These are phyloP conservation scores for Cetoscarus ocellatus DNA, from an alignment of 2,797 vertebrate genomes.

Conservation along the genomic window DNA sequence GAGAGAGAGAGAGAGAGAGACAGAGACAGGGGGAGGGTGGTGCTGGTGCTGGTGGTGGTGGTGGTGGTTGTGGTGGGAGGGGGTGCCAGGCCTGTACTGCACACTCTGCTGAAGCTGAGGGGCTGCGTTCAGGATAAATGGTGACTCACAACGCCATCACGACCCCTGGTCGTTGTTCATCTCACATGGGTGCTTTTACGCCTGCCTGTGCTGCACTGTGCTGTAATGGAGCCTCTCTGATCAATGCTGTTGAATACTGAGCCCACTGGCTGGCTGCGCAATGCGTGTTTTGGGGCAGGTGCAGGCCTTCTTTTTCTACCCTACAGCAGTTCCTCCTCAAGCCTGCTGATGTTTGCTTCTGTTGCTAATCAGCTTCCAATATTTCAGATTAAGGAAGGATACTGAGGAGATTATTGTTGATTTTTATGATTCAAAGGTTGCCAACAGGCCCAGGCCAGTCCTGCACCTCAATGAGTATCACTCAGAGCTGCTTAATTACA, in stretches of 20 bases:
- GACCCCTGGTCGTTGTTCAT: conserved; percentile 42
- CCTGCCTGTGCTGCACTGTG: background rate
- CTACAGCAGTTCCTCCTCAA: background rate
- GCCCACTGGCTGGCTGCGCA: conserved; percentile 28
- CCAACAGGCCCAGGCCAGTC: conserved; percentile 1
- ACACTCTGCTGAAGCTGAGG: conserved; percentile 20
- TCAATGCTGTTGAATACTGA: conserved; percentile 20
- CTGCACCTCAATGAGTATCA: background rate
- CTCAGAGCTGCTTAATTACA: too few relatives aligned
- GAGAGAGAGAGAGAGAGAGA: conserved; percentile 36
- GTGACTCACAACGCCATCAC: conserved; percentile 65
- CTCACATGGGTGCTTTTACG: conserved; percentile 18
- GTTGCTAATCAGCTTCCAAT: background rate
- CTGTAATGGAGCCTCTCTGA: conserved; percentile 36
- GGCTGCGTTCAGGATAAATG: conserved; percentile 40
- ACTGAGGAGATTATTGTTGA: background rate
- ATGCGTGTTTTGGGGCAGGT: conserved; percentile 54
- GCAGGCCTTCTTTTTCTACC: background rate
- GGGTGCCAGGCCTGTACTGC: conserved; percentile 41
- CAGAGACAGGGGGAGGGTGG: conserved; percentile 7
- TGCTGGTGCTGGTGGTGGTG: background rate
- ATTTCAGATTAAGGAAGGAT: background rate
- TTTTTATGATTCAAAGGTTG: conserved; percentile 15
- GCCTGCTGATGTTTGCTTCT: background rate
- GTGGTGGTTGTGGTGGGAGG: conserved; percentile 8